Evolutionary conservation across 2,113 vertebrate genomes (phyloP), one percentile per base, ranked within the genome.

Genomic region (Lathamus discolor): DNA sequence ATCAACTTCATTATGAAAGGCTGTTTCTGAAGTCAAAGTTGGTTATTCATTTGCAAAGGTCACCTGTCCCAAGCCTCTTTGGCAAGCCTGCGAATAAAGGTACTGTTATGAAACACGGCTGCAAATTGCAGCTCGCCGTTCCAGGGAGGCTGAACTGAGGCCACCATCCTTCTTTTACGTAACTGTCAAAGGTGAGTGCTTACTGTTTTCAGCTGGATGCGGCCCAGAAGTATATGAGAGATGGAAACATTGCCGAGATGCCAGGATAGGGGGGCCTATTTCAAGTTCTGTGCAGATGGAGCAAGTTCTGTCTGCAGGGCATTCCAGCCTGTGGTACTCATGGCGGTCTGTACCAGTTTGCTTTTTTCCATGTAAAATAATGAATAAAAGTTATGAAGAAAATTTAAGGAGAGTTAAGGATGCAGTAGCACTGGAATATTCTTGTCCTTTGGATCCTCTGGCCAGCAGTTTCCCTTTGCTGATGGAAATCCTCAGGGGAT

Each of bases 11-110:
- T 90, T 87, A 76, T 73, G 90, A 91, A 92, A 94, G 82, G 28
- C 79, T 80, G 1, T 92, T 96, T 93, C 92, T 88, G 90, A 93
- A 91, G 90, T 51, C 80, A 41, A 61, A 97, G 72, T 20, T 70
- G 92, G 92, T 96, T 96, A 92, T 80, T 95, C 82, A 92, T 96
- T 96, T 94, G 79, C 90, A 88, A 88, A 93, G 93, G 91, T 96
- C 91, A 83, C 76, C 57, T 61, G 11, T 87, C 66, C 77, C 81
- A 73, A 86, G 57, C 83, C 90, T 88, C 85, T 92, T 64, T 67
- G 75, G 64, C 49, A 87, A 96, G 67, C 27, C 57, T 41, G 59
- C 68, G 35, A 35, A 3, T 83, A 75, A 91, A 78, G 59, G 75
- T 63, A 3, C 78, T 59, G 29, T 94, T 97, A 83, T 16, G 90